Conservation (phyloP, 92 coral and sea anemone genomes). For the Epizoanthus stellaris region DNA sequence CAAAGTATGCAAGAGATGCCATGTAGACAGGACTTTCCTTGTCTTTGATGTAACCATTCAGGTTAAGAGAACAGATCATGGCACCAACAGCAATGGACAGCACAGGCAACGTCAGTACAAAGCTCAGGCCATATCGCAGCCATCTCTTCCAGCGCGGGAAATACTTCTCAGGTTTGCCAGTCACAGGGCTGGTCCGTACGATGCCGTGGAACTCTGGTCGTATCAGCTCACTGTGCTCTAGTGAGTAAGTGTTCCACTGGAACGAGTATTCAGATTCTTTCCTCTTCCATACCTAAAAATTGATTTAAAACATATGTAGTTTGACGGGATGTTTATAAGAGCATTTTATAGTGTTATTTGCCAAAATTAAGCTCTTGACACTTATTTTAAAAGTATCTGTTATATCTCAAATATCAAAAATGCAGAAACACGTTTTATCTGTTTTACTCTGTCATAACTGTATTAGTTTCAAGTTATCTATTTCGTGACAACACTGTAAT, state of each 20-base stretch:
- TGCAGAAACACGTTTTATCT: background rate
- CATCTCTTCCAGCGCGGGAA: slow-evolving; percentile 96
- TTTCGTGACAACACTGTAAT: too few species aligned
- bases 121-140: slow-evolving; percentile 93
- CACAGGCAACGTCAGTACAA: slow-evolving; percentile 89
- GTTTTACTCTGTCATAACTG: too few species aligned
- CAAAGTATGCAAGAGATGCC: slow-evolving; percentile 84
- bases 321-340: background rate
- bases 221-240: slow-evolving; percentile 77
- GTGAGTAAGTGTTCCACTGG: slow-evolving; percentile 84
- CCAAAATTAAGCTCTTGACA: too few species aligned
- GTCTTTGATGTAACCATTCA: slow-evolving; percentile 97
- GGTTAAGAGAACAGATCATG: slow-evolving; percentile 93
- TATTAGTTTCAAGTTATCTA: too few species aligned
- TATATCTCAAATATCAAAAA: too few species aligned
- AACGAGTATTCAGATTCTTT: slow-evolving; percentile 88
- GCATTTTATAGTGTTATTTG: background rate
- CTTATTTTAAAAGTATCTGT: too few species aligned
- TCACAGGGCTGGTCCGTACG: slow-evolving; percentile 85
- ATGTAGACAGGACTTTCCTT: slow-evolving; percentile 96
- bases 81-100: slow-evolving; percentile 89
- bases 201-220: slow-evolving; percentile 92
- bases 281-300: slow-evolving; percentile 84
- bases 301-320: background rate
- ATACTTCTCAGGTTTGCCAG: slow-evolving; percentile 93